Evolutionary conservation across 2,113 vertebrate species (phyloP).

Genomic region (Nerophis lumbriciformis): DNA sequence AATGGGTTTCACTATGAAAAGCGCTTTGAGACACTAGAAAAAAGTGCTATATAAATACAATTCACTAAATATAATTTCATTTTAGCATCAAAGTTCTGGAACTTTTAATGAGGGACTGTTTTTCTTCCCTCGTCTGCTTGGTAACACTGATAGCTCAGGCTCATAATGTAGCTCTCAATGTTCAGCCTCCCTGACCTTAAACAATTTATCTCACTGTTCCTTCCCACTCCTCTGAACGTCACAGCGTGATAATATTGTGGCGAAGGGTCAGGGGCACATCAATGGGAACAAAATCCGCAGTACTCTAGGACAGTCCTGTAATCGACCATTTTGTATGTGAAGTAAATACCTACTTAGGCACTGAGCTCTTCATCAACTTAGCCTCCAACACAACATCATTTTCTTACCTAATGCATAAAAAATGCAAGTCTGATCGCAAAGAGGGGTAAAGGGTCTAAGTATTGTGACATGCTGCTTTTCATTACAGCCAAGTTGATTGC

Average conservation of each 20-base stretch:
- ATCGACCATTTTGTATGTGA: slow-evolving; percentile 28
- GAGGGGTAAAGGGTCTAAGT: slow-evolving; percentile 16
- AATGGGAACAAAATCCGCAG: slow-evolving; percentile 35
- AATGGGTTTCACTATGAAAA: too few relatives aligned
- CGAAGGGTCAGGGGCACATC: slow-evolving; percentile 26
- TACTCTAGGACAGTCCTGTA: slow-evolving; percentile 51
- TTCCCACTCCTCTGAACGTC: neutral
- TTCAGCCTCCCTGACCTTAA: neutral
- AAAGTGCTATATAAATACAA: too few relatives aligned
- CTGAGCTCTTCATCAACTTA: slow-evolving; percentile 15
- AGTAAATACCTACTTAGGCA: slow-evolving; percentile 17
- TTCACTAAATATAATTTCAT: too few relatives aligned
- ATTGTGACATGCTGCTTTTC: slow-evolving; percentile 49
- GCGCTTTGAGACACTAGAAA: too few relatives aligned
- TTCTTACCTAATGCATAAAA: slow-evolving; percentile 14
- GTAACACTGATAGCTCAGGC: slow-evolving; percentile 12
- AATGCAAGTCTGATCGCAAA: slow-evolving; percentile 15
- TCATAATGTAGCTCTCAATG: slow-evolving; percentile 2
- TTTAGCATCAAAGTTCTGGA: too few relatives aligned
- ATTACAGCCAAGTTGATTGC: slow-evolving; percentile 47
- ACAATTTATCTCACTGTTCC: slow-evolving; percentile 1
- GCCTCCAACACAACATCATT: slow-evolving; percentile 7
- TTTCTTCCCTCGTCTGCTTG: slow-evolving; percentile 14
- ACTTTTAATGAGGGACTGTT: slow-evolving; percentile 15
- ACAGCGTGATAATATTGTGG: slow-evolving; percentile 16